Base-by-base conservation (phyloP, 2,888 invertebrate genomes). In the Orchesella flavescens region DNA sequence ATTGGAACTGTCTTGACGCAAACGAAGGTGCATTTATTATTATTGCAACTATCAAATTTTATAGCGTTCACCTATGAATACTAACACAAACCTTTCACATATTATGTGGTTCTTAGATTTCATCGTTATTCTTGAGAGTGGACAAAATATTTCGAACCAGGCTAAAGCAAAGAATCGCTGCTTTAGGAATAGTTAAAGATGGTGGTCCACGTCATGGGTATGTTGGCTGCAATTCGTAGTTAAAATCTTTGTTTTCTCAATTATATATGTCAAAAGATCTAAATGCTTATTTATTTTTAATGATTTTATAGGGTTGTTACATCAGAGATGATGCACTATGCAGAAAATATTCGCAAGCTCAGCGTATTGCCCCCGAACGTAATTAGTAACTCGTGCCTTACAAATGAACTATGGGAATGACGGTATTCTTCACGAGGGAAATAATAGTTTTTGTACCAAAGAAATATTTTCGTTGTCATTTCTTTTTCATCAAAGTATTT, bases 121-220 rank as follows among this genome's bases (percentile, higher is more conserved):
- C 94, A 89, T 91, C 92, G 66, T 93, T 96, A 87, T 95, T 96
- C 88, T 89, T 94, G 88, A 93, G 93, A 89, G 94, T 96, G 73
- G 95, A 97, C 91, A 93, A 93, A 89, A 94, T 94, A 89, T 97
- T 98, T 90, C 96, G 97, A 91, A 94, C 94, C 87, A 94, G 95
- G 89, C 91, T 98, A 88, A 92, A 95, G 90, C 95, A 96, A 89
- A 95, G 96, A 90, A 91, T 98, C 87, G 90, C 93, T 2, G 94
- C 94, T 90, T 94, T 97, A 92, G 96, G 96, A 89, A 96, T 98
- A 88, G 93, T 94, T 79, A 97, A 97, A 88, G 96, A 98, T 91
- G 97, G 97, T n/a, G 97, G 97, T 68, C 98, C 98, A 1, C 96
- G 97, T 90, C 97, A 98, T 90, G 97, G 97, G 92, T 92, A 90